Evolutionary conservation across 2,113 vertebrate species (phyloP).

Genomic region (Oncorhynchus kisutch): DNA sequence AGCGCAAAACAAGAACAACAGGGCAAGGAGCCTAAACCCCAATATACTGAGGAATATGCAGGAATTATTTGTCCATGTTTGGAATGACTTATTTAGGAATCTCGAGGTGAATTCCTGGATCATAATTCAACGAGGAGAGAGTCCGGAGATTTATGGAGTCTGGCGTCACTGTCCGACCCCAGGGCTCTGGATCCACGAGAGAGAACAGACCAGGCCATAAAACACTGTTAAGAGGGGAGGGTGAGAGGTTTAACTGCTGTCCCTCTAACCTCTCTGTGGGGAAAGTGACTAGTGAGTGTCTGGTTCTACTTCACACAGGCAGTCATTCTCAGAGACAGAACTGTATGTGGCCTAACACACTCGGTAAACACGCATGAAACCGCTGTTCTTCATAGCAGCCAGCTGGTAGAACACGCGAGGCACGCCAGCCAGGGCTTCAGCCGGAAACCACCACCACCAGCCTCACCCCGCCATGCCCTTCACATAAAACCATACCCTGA

Average conservation of each 20-base stretch:
- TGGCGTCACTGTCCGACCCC: background rate
- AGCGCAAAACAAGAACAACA: background rate
- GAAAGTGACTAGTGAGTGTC: background rate
- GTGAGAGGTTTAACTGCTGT: slow-evolving; percentile 13
- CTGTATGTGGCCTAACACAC: background rate
- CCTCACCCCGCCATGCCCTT: slow-evolving; percentile 35
- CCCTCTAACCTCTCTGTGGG: slow-evolving; percentile 4
- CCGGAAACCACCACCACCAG: background rate
- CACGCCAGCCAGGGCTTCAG: slow-evolving; percentile 3
- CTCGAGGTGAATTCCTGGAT: slow-evolving; percentile 1
- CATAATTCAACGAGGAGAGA: background rate
- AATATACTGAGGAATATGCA: slow-evolving; percentile 3
- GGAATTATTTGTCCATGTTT: slow-evolving; percentile 8
- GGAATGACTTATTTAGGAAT: slow-evolving; percentile 34
- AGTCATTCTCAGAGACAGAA: slow-evolving; percentile 2
- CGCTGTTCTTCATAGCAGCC: background rate
- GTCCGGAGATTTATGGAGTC: slow-evolving; percentile 10
- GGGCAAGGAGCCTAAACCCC: background rate
- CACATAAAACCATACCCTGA: slow-evolving; percentile 34
- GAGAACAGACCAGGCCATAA: slow-evolving; percentile 3
- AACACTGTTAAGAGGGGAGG: slow-evolving; percentile 9
- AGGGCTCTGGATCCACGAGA: background rate
- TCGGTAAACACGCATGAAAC: background rate
- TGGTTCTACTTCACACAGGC: slow-evolving; percentile 4
- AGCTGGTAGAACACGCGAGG: background rate